phyloP scores from a whole-genome alignment of 1,140 invertebrate species.

The Tetragonula clypearis region DNA sequence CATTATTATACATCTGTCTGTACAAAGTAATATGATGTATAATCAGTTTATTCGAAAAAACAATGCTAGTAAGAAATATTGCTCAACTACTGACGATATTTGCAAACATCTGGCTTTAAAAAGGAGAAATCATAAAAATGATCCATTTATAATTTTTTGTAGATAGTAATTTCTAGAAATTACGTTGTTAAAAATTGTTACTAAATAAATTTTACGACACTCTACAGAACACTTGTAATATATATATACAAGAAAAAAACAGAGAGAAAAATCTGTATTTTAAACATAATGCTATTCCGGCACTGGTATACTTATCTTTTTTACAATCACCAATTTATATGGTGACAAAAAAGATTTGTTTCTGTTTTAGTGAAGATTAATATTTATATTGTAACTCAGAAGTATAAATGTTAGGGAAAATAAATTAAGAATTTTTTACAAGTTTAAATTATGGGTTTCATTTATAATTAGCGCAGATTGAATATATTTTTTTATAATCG shows the following conservation, averaged over 20 bases:
- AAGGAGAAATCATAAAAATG: conserved; percentile 43
- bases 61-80: conserved; percentile 53
- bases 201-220: conserved; percentile 59
- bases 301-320: conserved; percentile 62
- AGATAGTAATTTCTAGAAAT: conserved; percentile 70
- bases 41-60: conserved; percentile 45
- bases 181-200: conserved; percentile 72
- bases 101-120: conserved; percentile 51
- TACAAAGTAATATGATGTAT: conserved; percentile 63
- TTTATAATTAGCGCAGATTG: conserved; percentile 38
- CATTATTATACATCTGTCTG: conserved; percentile 60
- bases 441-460: conserved; percentile 51
- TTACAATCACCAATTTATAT: conserved; percentile 26
- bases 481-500: conserved; percentile 24
- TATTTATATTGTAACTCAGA: conserved; percentile 55
- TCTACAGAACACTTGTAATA: conserved; percentile 66
- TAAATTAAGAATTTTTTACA: conserved; percentile 64
- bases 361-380: conserved; percentile 42
- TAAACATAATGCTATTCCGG: conserved; percentile 49
- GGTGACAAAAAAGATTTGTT: conserved; percentile 50
- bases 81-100: conserved; percentile 63
- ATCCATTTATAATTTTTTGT: conserved; percentile 61
- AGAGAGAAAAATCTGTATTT: conserved; percentile 65
- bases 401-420: conserved; percentile 47
- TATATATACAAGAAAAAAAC: conserved; percentile 55